These are phyloP conservation scores for Pegoplata infirma DNA, from an alignment of 2,888 invertebrate species.

Conservation along the genomic window DNA sequence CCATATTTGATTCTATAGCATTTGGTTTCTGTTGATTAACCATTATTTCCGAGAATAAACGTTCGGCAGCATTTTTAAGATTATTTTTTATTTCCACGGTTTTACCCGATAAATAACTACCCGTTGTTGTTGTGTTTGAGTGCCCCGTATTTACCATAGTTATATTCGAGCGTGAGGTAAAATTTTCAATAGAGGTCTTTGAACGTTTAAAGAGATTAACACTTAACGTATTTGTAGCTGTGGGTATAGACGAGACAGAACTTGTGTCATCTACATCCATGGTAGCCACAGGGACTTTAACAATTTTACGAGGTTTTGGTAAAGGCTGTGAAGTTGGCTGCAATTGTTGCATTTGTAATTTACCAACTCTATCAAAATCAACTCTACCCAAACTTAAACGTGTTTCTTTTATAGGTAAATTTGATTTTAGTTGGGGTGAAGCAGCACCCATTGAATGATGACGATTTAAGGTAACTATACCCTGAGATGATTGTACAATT, in stretches of 20 bases:
- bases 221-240: constrained; percentile 15
- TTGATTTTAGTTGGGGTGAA: constrained; percentile 60
- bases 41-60: constrained; percentile 77
- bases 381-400: constrained; percentile 72
- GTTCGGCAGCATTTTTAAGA: constrained; percentile 77
- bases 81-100: constrained; percentile 77
- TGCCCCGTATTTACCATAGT: constrained; percentile 59
- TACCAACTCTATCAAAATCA: constrained; percentile 70
- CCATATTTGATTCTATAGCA: constrained; percentile 57
- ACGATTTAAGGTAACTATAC: constrained; percentile 67
- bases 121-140: constrained; percentile 27
- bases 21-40: constrained; percentile 74
- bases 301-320: constrained; percentile 73
- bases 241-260: constrained; percentile 20
- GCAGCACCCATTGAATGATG: constrained; percentile 69
- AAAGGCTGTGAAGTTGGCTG: constrained; percentile 71
- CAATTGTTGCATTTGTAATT: constrained; percentile 63
- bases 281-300: constrained; percentile 73
- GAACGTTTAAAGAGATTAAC: constrained; percentile 73
- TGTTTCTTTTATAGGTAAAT: constrained; percentile 70
- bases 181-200: constrained; percentile 74
- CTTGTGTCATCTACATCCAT: constrained; percentile 71
- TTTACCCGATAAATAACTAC: constrained; percentile 70
- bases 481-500: constrained; percentile 65
- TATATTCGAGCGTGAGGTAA: constrained; percentile 65